phyloP scores from a whole-genome alignment of 2,797 vertebrate species.

The Percopsis omiscomaycus region DNA sequence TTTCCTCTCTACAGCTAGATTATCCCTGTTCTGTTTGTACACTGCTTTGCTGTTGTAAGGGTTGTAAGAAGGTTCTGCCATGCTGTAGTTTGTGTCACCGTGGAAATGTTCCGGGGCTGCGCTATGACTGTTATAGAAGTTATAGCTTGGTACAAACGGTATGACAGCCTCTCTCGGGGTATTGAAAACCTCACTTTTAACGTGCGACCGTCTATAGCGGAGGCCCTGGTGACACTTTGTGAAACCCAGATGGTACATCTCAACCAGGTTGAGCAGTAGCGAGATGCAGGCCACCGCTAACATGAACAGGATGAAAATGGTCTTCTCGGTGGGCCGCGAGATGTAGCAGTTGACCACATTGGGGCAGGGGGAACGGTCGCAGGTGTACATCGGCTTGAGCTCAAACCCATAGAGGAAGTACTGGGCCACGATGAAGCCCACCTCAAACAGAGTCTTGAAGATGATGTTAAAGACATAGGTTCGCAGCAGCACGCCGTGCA shows the following conservation, averaged over 20 bases:
- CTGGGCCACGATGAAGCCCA: constrained; percentile 87
- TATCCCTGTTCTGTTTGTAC: constrained; percentile 83
- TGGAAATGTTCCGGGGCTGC: constrained; percentile 60
- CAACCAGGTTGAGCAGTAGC: constrained; percentile 86
- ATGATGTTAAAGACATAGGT: constrained; percentile 85
- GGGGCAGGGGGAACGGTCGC: constrained; percentile 85
- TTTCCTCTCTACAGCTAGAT: constrained; percentile 80
- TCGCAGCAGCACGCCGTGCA: constrained; percentile 81
- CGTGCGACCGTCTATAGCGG: constrained; percentile 58
- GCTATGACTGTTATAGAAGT: constrained; percentile 68
- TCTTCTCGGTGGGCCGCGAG: constrained; percentile 88
- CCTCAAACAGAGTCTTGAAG: constrained; percentile 89
- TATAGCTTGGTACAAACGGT: constrained; percentile 73
- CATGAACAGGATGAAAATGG: constrained; percentile 90
- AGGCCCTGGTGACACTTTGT: constrained; percentile 80
- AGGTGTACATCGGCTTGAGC: constrained; percentile 87
- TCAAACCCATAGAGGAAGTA: constrained; percentile 86
- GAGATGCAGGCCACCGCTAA: constrained; percentile 84
- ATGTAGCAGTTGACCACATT: constrained; percentile 90
- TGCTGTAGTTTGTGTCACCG: constrained; percentile 67
- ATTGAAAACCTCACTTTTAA: constrained; percentile 38
- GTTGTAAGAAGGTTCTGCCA: constrained; percentile 71
- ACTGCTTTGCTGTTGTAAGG: constrained; percentile 71
- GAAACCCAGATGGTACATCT: constrained; percentile 87
- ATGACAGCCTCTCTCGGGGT: constrained; percentile 53